Conservation (phyloP, 1,140 invertebrate genomes). For the Bactericera cockerelli region DNA sequence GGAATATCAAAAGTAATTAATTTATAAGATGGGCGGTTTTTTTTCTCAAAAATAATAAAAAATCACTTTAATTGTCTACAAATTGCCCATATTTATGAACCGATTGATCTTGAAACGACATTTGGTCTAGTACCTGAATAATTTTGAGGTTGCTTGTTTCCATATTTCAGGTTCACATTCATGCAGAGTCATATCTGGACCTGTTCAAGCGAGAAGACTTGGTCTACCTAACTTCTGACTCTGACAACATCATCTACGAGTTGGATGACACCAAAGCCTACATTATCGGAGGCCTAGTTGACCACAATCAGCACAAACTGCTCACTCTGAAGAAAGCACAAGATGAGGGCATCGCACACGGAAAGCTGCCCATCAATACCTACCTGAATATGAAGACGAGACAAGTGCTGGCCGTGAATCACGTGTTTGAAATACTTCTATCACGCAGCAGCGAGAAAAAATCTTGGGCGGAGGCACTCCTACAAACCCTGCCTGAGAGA, state of each 20-base stretch:
- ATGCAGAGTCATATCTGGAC: slow-evolving; percentile 18
- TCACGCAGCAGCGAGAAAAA: slow-evolving; percentile 50
- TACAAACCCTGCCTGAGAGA: slow-evolving; percentile 58
- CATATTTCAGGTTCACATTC: slow-evolving; percentile 16
- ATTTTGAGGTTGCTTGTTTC: too few species aligned
- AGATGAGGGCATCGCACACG: slow-evolving; percentile 64
- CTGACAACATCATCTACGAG: slow-evolving; percentile 64
- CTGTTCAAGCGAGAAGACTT: slow-evolving; percentile 48
- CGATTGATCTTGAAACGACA: too few species aligned
- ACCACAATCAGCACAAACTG: slow-evolving; percentile 91
- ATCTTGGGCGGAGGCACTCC: slow-evolving; percentile 71
- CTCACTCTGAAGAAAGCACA: slow-evolving; percentile 66
- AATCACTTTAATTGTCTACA: too few species aligned
- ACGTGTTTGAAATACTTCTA: slow-evolving; percentile 87
- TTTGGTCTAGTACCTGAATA: too few species aligned
- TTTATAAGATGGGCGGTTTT: too few species aligned
- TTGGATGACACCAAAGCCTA: slow-evolving; percentile 69
- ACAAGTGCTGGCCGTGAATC: slow-evolving; percentile 90
- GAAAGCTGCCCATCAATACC: slow-evolving; percentile 73
- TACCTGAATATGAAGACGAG: slow-evolving; percentile 84
- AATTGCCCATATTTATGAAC: too few species aligned
- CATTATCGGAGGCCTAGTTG: slow-evolving; percentile 91
- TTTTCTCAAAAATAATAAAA: too few species aligned
- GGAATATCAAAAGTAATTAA: too few species aligned
- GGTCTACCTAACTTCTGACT: slow-evolving; percentile 89